Percentiles rank a stretch among this genome's conserved stretches.
These are phyloP conservation scores for Himalopsyche phryganea DNA, from an alignment of 1,140 invertebrate genomes.

Conservation along the genomic window DNA sequence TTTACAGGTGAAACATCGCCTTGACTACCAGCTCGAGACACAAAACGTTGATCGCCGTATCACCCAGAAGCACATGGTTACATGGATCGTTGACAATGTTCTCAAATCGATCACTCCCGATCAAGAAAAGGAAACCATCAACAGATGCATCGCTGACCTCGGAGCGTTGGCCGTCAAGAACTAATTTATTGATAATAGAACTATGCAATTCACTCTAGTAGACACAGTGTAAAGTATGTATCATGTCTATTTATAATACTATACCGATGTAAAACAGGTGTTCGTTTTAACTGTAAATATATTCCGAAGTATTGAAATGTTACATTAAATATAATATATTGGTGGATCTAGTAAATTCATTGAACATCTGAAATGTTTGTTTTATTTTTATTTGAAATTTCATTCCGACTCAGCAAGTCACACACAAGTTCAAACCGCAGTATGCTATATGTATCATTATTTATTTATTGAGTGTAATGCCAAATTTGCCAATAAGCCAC, in stretches of 20 bases:
- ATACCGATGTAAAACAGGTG: too few relatives aligned
- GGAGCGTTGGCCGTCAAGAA: conserved; percentile 59
- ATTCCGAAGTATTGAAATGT: not conserved
- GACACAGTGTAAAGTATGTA: too few relatives aligned
- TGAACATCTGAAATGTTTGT: too few relatives aligned
- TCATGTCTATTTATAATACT: not conserved
- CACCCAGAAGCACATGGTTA: conserved; percentile 88
- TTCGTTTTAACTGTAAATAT: too few relatives aligned
- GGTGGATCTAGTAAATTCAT: too few relatives aligned
- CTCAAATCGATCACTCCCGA: conserved; percentile 84
- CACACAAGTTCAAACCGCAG: too few relatives aligned
- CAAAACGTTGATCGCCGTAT: conserved; percentile 75
- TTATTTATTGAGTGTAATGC: too few relatives aligned
- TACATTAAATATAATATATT: not conserved
- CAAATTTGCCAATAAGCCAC: too few relatives aligned
- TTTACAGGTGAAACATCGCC: conserved; percentile 66
- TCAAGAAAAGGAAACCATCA: conserved; percentile 86
- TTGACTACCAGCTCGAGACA: conserved; percentile 90
- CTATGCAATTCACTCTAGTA: too few relatives aligned
- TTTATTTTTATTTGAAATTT: too few relatives aligned
- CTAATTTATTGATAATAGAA: not conserved
- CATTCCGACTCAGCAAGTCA: too few relatives aligned
- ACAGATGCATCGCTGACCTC: conserved; percentile 86
- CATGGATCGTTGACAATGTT: conserved; percentile 87
- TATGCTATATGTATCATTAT: too few relatives aligned